Conservation (phyloP, 2,888 invertebrate species). For the Athalia rosae region DNA sequence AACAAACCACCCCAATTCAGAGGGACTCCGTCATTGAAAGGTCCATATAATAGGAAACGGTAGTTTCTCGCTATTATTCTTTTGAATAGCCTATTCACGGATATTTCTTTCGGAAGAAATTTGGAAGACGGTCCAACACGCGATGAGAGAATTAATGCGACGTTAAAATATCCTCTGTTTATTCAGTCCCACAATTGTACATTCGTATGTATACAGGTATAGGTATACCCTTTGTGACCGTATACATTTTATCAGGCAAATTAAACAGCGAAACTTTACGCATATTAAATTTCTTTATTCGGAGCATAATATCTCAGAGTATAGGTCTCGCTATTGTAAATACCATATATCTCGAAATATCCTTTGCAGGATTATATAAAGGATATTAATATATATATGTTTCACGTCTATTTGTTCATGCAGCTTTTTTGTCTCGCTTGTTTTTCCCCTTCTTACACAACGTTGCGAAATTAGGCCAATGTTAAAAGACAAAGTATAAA, state of each 20-base stretch:
- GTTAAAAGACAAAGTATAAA: constrained; percentile 8
- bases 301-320: too few relatives aligned
- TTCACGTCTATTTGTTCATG: neutral
- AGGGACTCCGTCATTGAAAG: too few relatives aligned
- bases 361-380: too few relatives aligned
- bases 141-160: constrained; percentile 16
- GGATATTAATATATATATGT: too few relatives aligned
- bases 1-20: too few relatives aligned
- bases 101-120: constrained; percentile 3
- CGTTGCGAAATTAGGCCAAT: constrained; percentile 36
- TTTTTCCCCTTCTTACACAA: neutral
- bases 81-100: neutral
- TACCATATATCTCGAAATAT: too few relatives aligned
- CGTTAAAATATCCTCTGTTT: neutral
- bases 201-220: too few relatives aligned
- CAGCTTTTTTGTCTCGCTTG: neutral
- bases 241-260: too few relatives aligned
- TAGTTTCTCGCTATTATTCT: neutral
- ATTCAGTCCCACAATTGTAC: neutral
- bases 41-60: neutral
- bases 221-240: too few relatives aligned
- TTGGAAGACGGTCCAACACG: neutral
- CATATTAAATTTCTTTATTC: too few relatives aligned
- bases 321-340: too few relatives aligned
- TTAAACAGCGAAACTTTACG: too few relatives aligned